A percentile compares a stretch with the other conserved stretches of the same genome.
These are phyloP conservation scores for Poeciliopsis paucimaculata DNA, from an alignment of 2,797 vertebrate species.

Conservation along the genomic window DNA sequence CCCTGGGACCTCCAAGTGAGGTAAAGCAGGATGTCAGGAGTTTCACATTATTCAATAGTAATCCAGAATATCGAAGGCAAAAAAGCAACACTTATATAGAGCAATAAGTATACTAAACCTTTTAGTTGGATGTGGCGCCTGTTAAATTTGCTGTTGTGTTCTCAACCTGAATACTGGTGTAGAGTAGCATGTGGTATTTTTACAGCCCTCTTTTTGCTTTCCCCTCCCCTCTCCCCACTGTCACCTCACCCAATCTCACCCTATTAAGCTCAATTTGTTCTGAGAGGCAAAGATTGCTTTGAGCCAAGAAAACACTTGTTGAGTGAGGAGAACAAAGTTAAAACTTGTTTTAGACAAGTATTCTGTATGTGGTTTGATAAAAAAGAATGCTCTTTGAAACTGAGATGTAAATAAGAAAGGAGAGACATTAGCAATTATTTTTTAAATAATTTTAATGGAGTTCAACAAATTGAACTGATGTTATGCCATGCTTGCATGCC, in stretches of 20 bases:
- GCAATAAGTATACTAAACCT: too few species aligned
- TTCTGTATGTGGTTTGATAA: slow-evolving; percentile 27
- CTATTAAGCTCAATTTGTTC: slow-evolving; percentile 76
- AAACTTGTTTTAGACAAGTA: slow-evolving; percentile 34
- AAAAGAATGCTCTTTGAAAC: slow-evolving; percentile 11
- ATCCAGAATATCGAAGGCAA: not conserved
- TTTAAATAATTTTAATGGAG: not conserved
- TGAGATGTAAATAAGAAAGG: slow-evolving; percentile 1
- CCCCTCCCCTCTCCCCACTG: slow-evolving; percentile 8
- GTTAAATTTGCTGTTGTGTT: slow-evolving; percentile 13
- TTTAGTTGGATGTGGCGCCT: too few species aligned
- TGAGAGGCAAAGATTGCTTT: slow-evolving; percentile 44
- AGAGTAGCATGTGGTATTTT: slow-evolving; percentile 63
- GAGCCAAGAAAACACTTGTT: slow-evolving; percentile 60
- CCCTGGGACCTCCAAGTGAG: not conserved
- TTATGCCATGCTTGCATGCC: not conserved
- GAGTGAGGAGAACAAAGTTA: slow-evolving; percentile 20
- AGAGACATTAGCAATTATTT: not conserved
- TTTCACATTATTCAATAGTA: not conserved
- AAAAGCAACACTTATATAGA: too few species aligned
- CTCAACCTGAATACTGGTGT: slow-evolving; percentile 32
- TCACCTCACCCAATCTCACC: slow-evolving; percentile 58
- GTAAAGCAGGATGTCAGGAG: not conserved
- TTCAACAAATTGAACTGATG: not conserved
- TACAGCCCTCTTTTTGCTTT: slow-evolving; percentile 39